Percentiles rank a stretch among this genome's conserved stretches.
Conservation (phyloP, 2,797 vertebrate genomes). For the Tympanoctomys barrerae region DNA sequence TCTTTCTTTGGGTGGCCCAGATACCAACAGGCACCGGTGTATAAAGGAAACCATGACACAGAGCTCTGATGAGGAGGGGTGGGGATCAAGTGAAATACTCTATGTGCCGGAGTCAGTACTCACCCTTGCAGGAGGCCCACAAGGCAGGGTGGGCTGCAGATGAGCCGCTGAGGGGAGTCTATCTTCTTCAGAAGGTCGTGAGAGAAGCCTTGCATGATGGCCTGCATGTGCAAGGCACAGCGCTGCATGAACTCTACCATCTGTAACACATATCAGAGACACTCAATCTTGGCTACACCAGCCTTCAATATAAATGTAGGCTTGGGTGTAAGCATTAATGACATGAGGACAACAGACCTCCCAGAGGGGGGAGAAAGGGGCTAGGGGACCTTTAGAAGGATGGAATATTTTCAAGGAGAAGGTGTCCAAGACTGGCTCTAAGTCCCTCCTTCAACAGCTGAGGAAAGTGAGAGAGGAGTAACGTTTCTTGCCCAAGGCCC, state of each 20-base stretch:
- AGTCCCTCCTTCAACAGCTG: background rate
- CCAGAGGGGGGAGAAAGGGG: background rate
- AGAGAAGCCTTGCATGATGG: constrained; percentile 85
- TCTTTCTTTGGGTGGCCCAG: background rate
- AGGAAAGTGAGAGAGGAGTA: background rate
- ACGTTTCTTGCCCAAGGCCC: background rate
- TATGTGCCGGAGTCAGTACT: constrained; percentile 38
- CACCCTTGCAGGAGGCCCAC: constrained; percentile 89
- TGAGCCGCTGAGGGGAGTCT: constrained; percentile 86
- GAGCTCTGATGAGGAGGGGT: background rate
- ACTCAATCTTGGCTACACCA: background rate
- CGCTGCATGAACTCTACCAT: constrained; percentile 91
- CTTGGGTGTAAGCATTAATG: background rate
- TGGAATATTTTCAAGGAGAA: constrained; percentile 13
- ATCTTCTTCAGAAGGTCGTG: constrained; percentile 81
- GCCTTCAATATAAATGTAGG: background rate
- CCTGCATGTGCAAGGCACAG: constrained; percentile 90
- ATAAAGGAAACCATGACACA: background rate
- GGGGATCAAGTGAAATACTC: background rate
- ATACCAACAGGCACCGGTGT: background rate
- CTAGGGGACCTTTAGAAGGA: background rate
- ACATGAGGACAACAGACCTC: background rate
- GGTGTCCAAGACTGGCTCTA: constrained; percentile 2
- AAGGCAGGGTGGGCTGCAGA: constrained; percentile 86
- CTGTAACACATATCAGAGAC: constrained; percentile 80